A percentile compares a stretch with the other conserved stretches of the same genome.
Conservation (phyloP, 1,140 invertebrate species). For the Oryctes rhinoceros region DNA sequence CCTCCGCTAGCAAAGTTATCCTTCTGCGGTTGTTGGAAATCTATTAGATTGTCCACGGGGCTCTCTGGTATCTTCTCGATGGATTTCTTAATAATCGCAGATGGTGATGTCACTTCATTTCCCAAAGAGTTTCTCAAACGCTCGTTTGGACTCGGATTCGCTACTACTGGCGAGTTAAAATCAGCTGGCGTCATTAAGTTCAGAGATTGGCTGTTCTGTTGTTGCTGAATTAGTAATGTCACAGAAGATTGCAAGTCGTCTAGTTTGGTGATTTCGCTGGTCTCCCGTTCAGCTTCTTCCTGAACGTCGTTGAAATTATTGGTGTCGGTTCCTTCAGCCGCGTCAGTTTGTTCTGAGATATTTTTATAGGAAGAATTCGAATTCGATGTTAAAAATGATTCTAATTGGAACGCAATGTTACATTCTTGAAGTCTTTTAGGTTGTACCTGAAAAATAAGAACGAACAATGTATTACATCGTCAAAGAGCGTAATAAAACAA, state of each 20-base stretch:
- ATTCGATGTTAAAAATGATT: constrained; percentile 45
- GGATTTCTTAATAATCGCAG: constrained; percentile 41
- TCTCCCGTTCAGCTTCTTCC: constrained; percentile 46
- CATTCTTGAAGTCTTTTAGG: constrained; percentile 89
- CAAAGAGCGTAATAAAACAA: no score
- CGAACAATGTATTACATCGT: no score
- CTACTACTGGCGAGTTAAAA: constrained; percentile 74
- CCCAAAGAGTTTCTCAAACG: constrained; percentile 46
- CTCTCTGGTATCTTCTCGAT: constrained; percentile 50
- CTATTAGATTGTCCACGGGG: constrained; percentile 50
- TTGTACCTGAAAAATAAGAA: constrained; percentile 65
- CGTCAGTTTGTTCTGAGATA: constrained; percentile 24
- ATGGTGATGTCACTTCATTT: constrained; percentile 42
- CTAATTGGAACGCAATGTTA: constrained; percentile 78
- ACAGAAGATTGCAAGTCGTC: constrained; percentile 58
- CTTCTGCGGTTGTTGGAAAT: constrained; percentile 44
- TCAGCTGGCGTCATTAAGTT: constrained; percentile 90
- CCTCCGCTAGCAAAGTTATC: constrained; percentile 71
- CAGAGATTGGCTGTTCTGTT: constrained; percentile 52
- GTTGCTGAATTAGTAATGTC: constrained; percentile 56
- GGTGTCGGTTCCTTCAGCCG: background rate
- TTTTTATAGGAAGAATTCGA: constrained; percentile 44
- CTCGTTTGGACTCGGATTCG: constrained; percentile 56
- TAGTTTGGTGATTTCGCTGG: constrained; percentile 52
- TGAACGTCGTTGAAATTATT: constrained; percentile 37